Evolutionary conservation across 2,113 vertebrate species (phyloP).

Genomic region (Benitochromis conjunctus): DNA sequence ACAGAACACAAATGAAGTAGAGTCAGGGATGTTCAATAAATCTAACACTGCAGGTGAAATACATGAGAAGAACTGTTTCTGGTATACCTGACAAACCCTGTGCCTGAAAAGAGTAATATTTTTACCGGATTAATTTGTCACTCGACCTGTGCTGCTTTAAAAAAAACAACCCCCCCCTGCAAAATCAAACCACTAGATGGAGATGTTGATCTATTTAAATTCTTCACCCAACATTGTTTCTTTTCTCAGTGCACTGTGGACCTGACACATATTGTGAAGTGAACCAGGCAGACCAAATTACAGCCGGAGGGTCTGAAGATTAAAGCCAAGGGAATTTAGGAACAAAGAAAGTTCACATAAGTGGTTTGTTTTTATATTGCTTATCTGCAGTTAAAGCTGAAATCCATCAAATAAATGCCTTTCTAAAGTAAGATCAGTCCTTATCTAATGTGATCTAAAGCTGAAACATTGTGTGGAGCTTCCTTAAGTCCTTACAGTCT

Average conservation of each 20-base stretch:
- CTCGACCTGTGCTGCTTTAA: background rate
- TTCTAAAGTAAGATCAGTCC: background rate
- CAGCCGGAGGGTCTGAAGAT: background rate
- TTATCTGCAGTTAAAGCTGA: background rate
- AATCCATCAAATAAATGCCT: background rate
- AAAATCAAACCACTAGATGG: slow-evolving; percentile 51
- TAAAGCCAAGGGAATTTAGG: background rate
- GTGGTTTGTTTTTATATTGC: background rate
- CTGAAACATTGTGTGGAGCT: background rate
- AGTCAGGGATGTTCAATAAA: background rate
- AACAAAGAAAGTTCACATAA: background rate
- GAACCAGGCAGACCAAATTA: background rate
- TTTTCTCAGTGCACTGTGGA: too few relatives aligned
- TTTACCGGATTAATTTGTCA: background rate
- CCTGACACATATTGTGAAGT: background rate
- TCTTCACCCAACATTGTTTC: background rate
- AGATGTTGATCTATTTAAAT: slow-evolving; percentile 1
- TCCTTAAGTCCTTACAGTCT: background rate
- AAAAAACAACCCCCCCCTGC: background rate
- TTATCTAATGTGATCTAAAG: background rate
- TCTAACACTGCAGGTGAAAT: background rate
- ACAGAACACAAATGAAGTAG: background rate
- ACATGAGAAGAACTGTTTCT: background rate
- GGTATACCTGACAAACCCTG: background rate
- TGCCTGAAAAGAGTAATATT: background rate